Evolutionary conservation across 2,113 vertebrate species (phyloP), one percentile per base, ranked within the genome.

Genomic region (Centropus unirufus): DNA sequence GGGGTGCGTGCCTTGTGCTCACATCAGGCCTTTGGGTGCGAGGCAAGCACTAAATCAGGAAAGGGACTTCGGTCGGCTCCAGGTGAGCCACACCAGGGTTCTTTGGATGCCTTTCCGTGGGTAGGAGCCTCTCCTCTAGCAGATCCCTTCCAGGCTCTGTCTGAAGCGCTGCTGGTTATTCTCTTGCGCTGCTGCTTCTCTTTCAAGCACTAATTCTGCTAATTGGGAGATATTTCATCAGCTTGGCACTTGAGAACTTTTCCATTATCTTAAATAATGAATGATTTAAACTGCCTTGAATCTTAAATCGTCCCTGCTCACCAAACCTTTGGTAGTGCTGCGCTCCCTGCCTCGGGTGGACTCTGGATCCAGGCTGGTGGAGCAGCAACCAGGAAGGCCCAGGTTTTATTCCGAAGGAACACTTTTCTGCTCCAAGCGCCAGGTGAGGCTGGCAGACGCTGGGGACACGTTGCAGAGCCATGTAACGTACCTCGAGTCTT

Each of bases 261-360:
- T 97, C 94, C 94, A 89, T 96, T 95, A 91, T 95, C 93, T 87
- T 95, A 96, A 96, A 95, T 95, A 97, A 95, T 97, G 81, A 92
- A 95, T 97, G 92, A 96, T 95, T 95, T 94, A 86, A 95, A 89
- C 86, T 92, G 92, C 92, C 89, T 92, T 87, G 94, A 92, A 93
- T 93, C 89, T 95, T 95, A 92, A 95, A 87, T 95, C 79, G 74
- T 91, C 62, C 93, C 80, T 84, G 83, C 91, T 92, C 83, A 83
- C 40, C 89, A 92, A 87, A 84, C 69, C 62, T 89, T 83, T 90
- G 81, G 68, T 69, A 89, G 86, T 81, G 87, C 87, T 83, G 74
- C 78, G 58, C n/a, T 93, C 34, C 30, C 87, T 40, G 82, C 89
- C 76, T 85, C 70, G 73, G 81, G 62, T 40, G 42, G 62, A 85